phyloP scores from a whole-genome alignment of 2,888 invertebrate species.

The Lochmaea crataegi region DNA sequence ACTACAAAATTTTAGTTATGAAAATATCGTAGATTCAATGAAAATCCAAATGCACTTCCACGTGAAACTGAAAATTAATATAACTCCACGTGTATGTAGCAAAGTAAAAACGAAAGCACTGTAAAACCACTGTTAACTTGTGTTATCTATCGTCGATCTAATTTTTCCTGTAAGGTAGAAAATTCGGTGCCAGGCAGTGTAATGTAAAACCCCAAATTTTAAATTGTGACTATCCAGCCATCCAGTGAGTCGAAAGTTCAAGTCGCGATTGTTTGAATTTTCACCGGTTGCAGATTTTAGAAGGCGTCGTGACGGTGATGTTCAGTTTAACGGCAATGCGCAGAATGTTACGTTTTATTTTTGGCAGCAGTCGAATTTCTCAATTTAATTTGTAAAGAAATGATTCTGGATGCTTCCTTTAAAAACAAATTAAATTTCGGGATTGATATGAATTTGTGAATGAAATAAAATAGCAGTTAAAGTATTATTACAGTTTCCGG shows the following conservation, averaged over 20 bases:
- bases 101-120: conserved; percentile 33
- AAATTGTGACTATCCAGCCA: conserved; percentile 65
- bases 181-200: conserved; percentile 60
- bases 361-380: conserved; percentile 5
- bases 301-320: conserved; percentile 44
- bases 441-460: not conserved
- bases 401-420: not conserved
- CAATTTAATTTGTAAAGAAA: not conserved
- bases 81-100: conserved; percentile 30
- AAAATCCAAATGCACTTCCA: conserved; percentile 7
- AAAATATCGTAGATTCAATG: not conserved
- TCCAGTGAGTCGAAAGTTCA: conserved; percentile 62
- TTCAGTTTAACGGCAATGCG: conserved; percentile 14
- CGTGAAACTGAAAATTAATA: conserved; percentile 36
- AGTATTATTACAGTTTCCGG: too few species aligned
- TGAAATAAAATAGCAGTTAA: not conserved
- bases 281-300: conserved; percentile 44
- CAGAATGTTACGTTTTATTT: conserved; percentile 19
- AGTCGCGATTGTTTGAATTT: conserved; percentile 46
- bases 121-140: conserved; percentile 8
- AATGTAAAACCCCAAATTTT: conserved; percentile 44
- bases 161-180: conserved; percentile 23
- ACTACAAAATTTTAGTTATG: conserved; percentile 1
- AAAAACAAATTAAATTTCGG: not conserved
- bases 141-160: conserved; percentile 12